These are phyloP conservation scores for Drosophila athabasca DNA, from an alignment of 1,140 invertebrate species.

Conservation along the genomic window DNA sequence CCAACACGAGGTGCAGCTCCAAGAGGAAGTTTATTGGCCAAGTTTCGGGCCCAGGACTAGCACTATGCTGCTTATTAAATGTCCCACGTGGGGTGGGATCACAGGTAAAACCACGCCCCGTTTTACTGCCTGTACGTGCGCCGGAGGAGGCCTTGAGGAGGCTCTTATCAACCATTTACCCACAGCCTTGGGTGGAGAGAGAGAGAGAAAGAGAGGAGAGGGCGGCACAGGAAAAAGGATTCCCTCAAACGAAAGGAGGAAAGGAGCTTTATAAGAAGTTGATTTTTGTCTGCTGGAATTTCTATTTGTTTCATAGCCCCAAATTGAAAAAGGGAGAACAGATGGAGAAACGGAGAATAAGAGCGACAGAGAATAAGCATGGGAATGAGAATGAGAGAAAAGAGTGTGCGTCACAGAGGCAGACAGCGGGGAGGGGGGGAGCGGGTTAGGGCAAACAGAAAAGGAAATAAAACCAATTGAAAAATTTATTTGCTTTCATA, in stretches of 20 bases:
- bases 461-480: conserved; percentile 61
- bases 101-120: conserved; percentile 36
- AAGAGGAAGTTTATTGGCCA: conserved; percentile 22
- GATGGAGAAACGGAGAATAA: too few relatives aligned
- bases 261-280: conserved; percentile 43
- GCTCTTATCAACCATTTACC: conserved; percentile 23
- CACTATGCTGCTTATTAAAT: conserved; percentile 53
- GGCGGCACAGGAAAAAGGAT: conserved; percentile 28
- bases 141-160: conserved; percentile 37
- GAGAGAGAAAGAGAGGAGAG: conserved; percentile 2
- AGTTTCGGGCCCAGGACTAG: conserved; percentile 6
- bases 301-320: conserved; percentile 45
- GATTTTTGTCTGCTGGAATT: conserved; percentile 52
- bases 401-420: not conserved
- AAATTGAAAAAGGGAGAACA: conserved; percentile 25
- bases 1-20: conserved; percentile 34
- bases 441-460: conserved; percentile 2
- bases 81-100: conserved; percentile 30
- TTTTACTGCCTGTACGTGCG: conserved; percentile 44
- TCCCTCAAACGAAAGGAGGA: conserved; percentile 9
- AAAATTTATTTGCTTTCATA: conserved; percentile 71
- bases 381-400: conserved; percentile 1
- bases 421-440: not conserved
- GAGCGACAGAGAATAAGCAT: too few relatives aligned
- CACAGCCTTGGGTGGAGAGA: not conserved